Evolutionary conservation across 2,113 vertebrate genomes (phyloP), one percentile per base, ranked within the genome.

Genomic region (Bungarus multicinctus): DNA sequence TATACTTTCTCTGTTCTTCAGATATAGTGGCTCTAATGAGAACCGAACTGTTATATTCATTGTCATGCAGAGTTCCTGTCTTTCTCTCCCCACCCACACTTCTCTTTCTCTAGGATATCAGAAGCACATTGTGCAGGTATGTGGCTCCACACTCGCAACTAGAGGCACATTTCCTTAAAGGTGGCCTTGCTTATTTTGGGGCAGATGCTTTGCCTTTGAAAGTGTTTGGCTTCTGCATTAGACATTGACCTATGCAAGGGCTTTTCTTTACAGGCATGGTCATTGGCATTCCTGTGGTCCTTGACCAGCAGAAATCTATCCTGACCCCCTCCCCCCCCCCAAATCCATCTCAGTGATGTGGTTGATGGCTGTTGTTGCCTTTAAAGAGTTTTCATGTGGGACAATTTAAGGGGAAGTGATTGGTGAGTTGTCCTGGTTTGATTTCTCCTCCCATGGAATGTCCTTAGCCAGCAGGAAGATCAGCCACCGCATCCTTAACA

Each of bases 61-160:
- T 45, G 52, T 92, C 47, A 92, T 53, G 22, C 58, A 64, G 57
- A 64, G 45, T 88, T 64, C 91, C 91, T 92, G 91, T 89, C 69
- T 89, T 85, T 92, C 69, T 89, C 54, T 52, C 53, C 69, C 60
- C 64, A 60, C 20, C 74, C 64, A 90, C 23, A 3, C 45, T 86
- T 85, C 27, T 89, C 27, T 93, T 47, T 87, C 74, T 90, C 27
- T 93, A 93, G 92, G 92, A 90, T 64, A 90, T 93, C 88, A 93
- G 88, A 87, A 85, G 54, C 54, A 93, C 92, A 57, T 86, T 93
- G 89, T 8, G 88, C 88, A 93, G 92, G 92, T 93, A 90, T 64
- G 92, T 93, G 92, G 45, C 74, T 27, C 34, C n/a, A 9, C 7
- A 18, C 12, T 25, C 22, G 1, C 30, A 57, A 47, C 43, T 30